These are phyloP conservation scores for Sinopyrophorus schimmeli DNA, from an alignment of 2,888 invertebrate genomes.

Conservation along the genomic window DNA sequence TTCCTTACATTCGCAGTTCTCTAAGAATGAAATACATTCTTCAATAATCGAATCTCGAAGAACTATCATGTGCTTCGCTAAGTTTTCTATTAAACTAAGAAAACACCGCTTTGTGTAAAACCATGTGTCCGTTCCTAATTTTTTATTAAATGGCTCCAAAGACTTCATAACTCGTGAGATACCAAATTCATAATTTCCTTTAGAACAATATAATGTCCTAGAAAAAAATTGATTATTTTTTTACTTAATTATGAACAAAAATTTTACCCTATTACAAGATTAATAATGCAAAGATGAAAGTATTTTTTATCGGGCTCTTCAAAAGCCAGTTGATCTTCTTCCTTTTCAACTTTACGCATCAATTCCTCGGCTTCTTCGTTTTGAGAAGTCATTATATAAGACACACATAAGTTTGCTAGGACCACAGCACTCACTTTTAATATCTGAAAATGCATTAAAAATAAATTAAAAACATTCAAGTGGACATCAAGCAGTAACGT, in stretches of 20 bases:
- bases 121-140: constrained; percentile 98
- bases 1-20: constrained; percentile 78
- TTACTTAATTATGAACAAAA: too few species aligned
- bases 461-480: too few species aligned
- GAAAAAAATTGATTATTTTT: too few species aligned
- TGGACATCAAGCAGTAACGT: too few species aligned
- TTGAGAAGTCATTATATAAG: constrained; percentile 98
- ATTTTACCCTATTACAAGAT: constrained; percentile 89
- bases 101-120: constrained; percentile 96
- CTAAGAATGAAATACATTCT: constrained; percentile 86
- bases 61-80: constrained; percentile 87
- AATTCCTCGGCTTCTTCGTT: constrained; percentile 98
- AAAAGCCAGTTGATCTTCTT: constrained; percentile 90
- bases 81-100: constrained; percentile 87
- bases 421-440: constrained; percentile 96
- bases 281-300: constrained; percentile 96
- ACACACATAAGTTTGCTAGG: constrained; percentile 96
- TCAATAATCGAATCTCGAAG: constrained; percentile 84
- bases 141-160: constrained; percentile 89
- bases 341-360: constrained; percentile 98
- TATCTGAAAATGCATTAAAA: constrained; percentile 61
- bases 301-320: constrained; percentile 93
- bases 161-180: constrained; percentile 97
- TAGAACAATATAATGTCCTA: constrained; percentile 94
- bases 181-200: constrained; percentile 99